Evolutionary conservation across 2,797 vertebrate genomes (phyloP).

Genomic region (Labeo calbasu): DNA sequence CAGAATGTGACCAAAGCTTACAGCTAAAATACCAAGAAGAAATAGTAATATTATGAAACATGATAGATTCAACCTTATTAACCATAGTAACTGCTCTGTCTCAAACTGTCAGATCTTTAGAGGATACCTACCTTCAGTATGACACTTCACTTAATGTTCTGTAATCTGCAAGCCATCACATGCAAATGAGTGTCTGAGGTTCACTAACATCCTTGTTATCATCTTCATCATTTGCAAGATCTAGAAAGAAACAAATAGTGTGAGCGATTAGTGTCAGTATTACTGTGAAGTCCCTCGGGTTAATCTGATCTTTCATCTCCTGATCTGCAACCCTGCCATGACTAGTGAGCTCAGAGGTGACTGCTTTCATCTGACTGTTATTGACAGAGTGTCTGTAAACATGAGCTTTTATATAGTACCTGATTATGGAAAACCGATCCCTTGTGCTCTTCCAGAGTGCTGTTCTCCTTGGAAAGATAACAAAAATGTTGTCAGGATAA

Average conservation of each 20-base stretch:
- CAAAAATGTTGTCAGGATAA: neutral
- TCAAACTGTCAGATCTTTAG: neutral
- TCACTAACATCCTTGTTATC: neutral
- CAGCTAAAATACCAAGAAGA: neutral
- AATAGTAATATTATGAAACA: neutral
- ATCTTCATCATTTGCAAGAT: neutral
- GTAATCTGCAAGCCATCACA: neutral
- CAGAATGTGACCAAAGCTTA: neutral
- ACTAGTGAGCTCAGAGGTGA: neutral
- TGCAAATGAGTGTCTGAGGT: neutral
- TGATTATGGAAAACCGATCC: neutral
- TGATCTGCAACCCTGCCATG: neutral
- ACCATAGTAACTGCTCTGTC: neutral
- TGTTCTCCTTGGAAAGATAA: neutral
- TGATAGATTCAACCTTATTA: neutral
- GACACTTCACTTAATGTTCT: neutral
- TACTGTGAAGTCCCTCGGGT: neutral
- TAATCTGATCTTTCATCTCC: conserved; percentile 49
- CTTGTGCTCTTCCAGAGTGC: neutral
- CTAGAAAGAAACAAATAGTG: neutral
- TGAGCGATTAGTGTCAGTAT: conserved; percentile 19
- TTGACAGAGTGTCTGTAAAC: conserved; percentile 11
- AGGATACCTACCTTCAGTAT: conserved; percentile 1
- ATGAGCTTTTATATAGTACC: neutral
- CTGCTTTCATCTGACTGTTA: conserved; percentile 34